These are phyloP conservation scores for Dipodomys spectabilis DNA, from an alignment of 2,113 vertebrate genomes.

Conservation along the genomic window DNA sequence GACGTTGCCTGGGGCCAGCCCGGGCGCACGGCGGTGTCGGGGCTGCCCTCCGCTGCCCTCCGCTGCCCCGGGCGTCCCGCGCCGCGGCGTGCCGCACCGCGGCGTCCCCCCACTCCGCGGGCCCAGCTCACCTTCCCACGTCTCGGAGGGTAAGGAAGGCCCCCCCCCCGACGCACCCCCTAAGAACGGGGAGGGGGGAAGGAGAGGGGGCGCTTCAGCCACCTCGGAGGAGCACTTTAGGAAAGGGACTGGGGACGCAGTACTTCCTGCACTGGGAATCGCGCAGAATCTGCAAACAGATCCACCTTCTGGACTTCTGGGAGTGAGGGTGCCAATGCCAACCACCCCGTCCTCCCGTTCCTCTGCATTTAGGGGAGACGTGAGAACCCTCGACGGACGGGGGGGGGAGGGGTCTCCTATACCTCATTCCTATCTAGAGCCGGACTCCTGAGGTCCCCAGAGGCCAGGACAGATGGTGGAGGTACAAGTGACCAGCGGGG, in stretches of 20 bases:
- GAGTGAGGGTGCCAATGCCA: background rate
- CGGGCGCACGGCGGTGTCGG: background rate
- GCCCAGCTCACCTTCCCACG: background rate
- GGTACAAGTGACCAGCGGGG: background rate
- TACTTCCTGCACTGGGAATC: slow-evolving; percentile 21
- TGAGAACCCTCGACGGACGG: background rate
- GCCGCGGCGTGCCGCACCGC: background rate
- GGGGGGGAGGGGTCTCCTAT: no score
- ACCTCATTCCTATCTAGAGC: background rate
- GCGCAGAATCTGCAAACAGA: slow-evolving; percentile 38
- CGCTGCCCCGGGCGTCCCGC: slow-evolving; percentile 16
- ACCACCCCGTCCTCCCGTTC: background rate
- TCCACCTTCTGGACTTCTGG: background rate
- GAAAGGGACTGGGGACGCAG: background rate
- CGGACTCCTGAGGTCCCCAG: background rate
- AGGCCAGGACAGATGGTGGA: background rate
- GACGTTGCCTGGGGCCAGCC: background rate
- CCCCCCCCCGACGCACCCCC: background rate
- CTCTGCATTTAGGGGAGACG: background rate
- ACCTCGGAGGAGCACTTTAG: background rate
- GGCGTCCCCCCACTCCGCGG: background rate
- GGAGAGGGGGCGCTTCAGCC: background rate
- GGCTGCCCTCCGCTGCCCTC: slow-evolving; percentile 57
- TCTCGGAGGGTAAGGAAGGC: background rate
- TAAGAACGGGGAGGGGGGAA: background rate